Base-by-base conservation (phyloP, 2,797 vertebrate species). In the Malacoctenus gilli region DNA sequence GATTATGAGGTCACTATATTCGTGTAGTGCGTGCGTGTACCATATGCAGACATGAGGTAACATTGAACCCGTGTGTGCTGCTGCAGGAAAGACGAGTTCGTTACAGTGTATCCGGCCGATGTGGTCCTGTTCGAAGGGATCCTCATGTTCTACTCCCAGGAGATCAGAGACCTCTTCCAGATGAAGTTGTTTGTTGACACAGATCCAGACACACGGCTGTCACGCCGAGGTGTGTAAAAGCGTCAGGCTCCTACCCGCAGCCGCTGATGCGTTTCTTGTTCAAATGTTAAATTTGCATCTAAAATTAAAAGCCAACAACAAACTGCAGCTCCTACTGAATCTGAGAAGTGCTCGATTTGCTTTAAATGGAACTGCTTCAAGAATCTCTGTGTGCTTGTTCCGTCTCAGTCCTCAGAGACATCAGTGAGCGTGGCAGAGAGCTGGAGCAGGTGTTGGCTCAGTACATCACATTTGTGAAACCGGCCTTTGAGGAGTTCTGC, bases 121-220 rank as follows among this genome's bases (percentile, higher is more conserved):
- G 97, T 99, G 78, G 95, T 98, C 71, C 93, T 99, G 42, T 97
- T 98, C 0, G 96, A 99, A 72, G 97, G 97, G 31, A 98, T 98
- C 77, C 89, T 99, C 80, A 95, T 95, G 80, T 99, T 99, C 91
- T 98, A 99, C 86, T 93, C 91, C 0, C 95, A 98, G 88, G 95
- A 98, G 69, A 94, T 99, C 67, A 87, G 96, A 57, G 97, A 99
- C 71, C 90, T 98, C 36, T 98, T 99, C 84, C 96, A 96, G 83
- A 98, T 99, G 97, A 98, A 98, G 78, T 93, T 99, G 19, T 99
- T 99, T 2, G 97, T 99, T 40, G 96, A 98, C 87, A 98, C 96
- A 0, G 97, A 99, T 0, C 94, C 96, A 0, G 96, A 98, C 82
- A 99, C 96, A 0, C 91, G 96, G 19, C 94, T 99, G 21, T 98